Percentiles rank a stretch among this genome's conserved stretches.
These are phyloP conservation scores for Drosophila auraria DNA, from an alignment of 1,140 invertebrate species.

Conservation along the genomic window DNA sequence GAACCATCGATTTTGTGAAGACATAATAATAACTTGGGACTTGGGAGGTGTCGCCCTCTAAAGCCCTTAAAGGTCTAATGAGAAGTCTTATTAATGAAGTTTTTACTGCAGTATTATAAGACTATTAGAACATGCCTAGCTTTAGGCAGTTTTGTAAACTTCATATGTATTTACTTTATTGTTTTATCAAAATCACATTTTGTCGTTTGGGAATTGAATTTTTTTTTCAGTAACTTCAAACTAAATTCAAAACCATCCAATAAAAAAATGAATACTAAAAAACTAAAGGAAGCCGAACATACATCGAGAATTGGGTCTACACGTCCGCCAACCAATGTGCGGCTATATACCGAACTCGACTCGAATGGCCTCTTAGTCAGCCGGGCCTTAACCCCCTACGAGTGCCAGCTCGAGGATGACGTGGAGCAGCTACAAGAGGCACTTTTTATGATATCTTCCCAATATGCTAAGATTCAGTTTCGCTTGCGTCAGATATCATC, in stretches of 20 bases:
- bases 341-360: constrained; percentile 14
- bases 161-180: background rate
- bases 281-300: background rate
- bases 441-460: constrained; percentile 59
- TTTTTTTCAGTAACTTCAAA: background rate
- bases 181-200: background rate
- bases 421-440: constrained; percentile 64
- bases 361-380: constrained; percentile 29
- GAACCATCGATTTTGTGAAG: too few species aligned
- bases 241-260: background rate
- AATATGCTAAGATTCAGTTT: constrained; percentile 71
- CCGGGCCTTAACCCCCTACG: constrained; percentile 54
- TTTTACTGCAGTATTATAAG: too few species aligned
- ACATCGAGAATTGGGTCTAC: background rate
- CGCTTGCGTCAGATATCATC: constrained; percentile 62
- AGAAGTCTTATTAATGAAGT: too few species aligned
- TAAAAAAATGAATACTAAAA: background rate
- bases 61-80: too few species aligned
- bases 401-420: constrained; percentile 62
- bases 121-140: too few species aligned
- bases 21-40: too few species aligned
- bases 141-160: background rate
- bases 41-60: too few species aligned
- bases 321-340: background rate
- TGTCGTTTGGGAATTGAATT: background rate